Evolutionary conservation across 2,888 invertebrate genomes (phyloP).

Genomic region (Drosophila neotestacea): DNA sequence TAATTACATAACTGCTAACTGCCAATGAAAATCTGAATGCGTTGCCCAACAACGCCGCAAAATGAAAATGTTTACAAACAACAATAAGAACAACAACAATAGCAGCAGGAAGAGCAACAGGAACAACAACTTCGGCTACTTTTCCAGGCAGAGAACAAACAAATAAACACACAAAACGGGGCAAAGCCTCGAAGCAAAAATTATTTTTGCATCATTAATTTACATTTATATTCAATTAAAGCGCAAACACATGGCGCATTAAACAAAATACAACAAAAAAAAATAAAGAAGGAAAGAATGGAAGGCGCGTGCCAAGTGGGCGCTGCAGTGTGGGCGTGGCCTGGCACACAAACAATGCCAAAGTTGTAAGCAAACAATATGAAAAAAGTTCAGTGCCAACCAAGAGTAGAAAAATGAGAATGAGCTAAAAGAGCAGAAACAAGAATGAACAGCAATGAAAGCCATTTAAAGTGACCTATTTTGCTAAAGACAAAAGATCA

Average conservation of each 20-base stretch:
- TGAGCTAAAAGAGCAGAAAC: conserved; percentile 1
- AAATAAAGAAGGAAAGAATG: conserved; percentile 18
- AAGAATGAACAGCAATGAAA: conserved; percentile 14
- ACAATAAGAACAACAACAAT: conserved; percentile 14
- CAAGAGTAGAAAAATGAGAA: conserved; percentile 19
- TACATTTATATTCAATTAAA: conserved; percentile 81
- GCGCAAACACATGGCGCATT: conserved; percentile 69
- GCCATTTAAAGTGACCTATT: conserved; percentile 32
- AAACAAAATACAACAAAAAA: conserved; percentile 17
- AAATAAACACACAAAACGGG: conserved; percentile 51
- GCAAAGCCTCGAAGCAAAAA: conserved; percentile 74
- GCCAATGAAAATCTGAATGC: conserved; percentile 51
- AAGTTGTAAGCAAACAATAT: conserved; percentile 53
- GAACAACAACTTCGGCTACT: conserved; percentile 40
- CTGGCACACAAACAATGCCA: conserved; percentile 46
- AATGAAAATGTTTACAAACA: conserved; percentile 66
- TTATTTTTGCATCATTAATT: conserved; percentile 80
- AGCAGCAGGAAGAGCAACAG: conserved; percentile 24
- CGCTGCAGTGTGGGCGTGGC: conserved; percentile 27
- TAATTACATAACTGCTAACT: conserved; percentile 72
- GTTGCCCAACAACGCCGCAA: conserved; percentile 32
- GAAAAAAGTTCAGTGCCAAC: conserved; percentile 41
- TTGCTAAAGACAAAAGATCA: conserved; percentile 12
- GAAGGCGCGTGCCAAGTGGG: conserved; percentile 63
- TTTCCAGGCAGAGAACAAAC: conserved; percentile 30